Evolutionary conservation across 2,113 vertebrate species (phyloP).

Genomic region (Archocentrus centrarchus): DNA sequence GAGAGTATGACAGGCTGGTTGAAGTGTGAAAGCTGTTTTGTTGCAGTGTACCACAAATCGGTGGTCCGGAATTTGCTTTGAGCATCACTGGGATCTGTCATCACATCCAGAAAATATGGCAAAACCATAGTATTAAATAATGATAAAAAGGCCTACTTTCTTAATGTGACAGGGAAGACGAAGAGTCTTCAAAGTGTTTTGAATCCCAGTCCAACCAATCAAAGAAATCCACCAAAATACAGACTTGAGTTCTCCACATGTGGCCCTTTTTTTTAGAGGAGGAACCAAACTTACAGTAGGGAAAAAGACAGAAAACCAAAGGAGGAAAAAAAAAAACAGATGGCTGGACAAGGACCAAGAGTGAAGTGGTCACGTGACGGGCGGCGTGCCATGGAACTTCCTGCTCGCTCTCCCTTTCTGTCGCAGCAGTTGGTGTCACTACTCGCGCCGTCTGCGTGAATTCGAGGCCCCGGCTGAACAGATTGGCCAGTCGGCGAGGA

Average conservation of each 20-base stretch:
- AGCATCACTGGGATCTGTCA: neutral
- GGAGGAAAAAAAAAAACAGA: conserved; percentile 62
- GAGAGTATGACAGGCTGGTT: neutral
- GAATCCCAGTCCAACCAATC: neutral
- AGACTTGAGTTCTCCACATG: neutral
- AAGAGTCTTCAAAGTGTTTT: neutral
- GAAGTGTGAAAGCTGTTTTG: conserved; percentile 6
- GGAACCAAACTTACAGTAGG: conserved; percentile 4
- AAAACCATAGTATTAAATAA: neutral
- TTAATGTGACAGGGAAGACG: neutral
- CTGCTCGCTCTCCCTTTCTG: conserved; percentile 72
- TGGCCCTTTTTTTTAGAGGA: neutral
- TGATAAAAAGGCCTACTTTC: neutral
- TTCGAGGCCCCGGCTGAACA: conserved; percentile 74
- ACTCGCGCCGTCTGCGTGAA: conserved; percentile 76
- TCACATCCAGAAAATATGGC: neutral
- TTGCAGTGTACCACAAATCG: neutral
- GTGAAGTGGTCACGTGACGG: conserved; percentile 73
- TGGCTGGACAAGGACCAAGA: conserved; percentile 70
- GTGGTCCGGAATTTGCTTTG: neutral
- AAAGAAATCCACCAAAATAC: neutral
- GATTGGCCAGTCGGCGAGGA: conserved; percentile 80
- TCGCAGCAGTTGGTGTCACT: conserved; percentile 78
- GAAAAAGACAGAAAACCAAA: neutral
- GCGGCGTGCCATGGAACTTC: conserved; percentile 75